Evolutionary conservation across 2,888 invertebrate genomes (phyloP), one percentile per base, ranked within the genome.

Genomic region (Limnephilus auricula): DNA sequence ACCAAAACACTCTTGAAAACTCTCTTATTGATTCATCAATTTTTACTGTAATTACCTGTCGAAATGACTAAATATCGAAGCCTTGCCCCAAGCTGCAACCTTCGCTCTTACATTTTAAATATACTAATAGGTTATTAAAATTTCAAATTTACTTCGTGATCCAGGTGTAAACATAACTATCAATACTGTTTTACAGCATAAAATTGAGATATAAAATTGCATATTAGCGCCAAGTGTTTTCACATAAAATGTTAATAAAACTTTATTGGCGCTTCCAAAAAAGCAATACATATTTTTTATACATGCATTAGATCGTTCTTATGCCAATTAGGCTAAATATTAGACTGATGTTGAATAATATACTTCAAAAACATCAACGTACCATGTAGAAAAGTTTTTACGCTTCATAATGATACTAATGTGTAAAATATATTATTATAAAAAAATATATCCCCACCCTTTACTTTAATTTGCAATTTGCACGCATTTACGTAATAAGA

Each of bases 121-220:
- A 65, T 15, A 32, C 78, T 88, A 78, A 88, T 78, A 78, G 65
- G 87, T 31, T 30, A 88, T 88, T 88, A 50, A 88, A 65, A 88
- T 78, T 88, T 84, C 31, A 65, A 88, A 88, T 34, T 78, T 78
- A 32, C 78, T 32, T 65, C 87, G 87, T 88, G 87, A 78, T 78
- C 25, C n/a, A 84, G 84, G 84, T 86, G 86, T n/a, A 86, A 78
- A 88, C 87, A 88, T 50, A 78, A 3, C 87, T 79, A 78, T 85
- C 45, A 45, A 37, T 40, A 85, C 31, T 30, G 10, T 65, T 65
- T 65, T 65, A 65, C 37, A 85, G 31, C 34, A 40, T 13, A 15
- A n/a, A 85, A n/a, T 85, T 85, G 30, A 85, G 40, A 45, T 50
- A 12, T 45, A 30, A 85, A 40, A 85, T 50, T 85, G 40, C 85